Percentiles rank a stretch among this genome's conserved stretches.
Evolutionary conservation across 2,888 invertebrate species (phyloP).

Genomic region (Agriopis leucophaearia): DNA sequence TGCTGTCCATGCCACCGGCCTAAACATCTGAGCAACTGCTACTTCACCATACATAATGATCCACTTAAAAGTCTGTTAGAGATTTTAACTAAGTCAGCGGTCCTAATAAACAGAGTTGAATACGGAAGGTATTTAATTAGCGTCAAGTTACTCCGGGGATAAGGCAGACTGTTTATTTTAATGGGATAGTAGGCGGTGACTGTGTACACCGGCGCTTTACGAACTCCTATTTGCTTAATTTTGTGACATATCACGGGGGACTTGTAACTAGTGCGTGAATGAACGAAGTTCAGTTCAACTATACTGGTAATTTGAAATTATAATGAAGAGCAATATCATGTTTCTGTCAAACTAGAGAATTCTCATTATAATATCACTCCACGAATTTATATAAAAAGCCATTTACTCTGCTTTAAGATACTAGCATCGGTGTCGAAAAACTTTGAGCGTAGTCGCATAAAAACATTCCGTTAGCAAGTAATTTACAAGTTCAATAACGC

Average conservation of each 20-base stretch:
- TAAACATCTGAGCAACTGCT: slow-evolving; percentile 14
- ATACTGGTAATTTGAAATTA: slow-evolving; percentile 8
- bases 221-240: slow-evolving; percentile 30
- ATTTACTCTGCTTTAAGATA: neutral
- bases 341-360: neutral
- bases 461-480: slow-evolving; percentile 60
- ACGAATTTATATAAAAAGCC: neutral
- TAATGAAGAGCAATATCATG: slow-evolving; percentile 8
- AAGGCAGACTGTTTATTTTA: slow-evolving; percentile 26
- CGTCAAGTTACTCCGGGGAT: slow-evolving; percentile 21
- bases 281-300: slow-evolving; percentile 9
- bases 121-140: slow-evolving; percentile 34
- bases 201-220: slow-evolving; percentile 18
- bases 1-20: neutral
- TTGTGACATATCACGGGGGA: slow-evolving; percentile 21
- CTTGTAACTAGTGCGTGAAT: slow-evolving; percentile 11
- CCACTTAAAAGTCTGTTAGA: slow-evolving; percentile 27
- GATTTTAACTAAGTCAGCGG: slow-evolving; percentile 24
- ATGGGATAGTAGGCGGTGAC: slow-evolving; percentile 23
- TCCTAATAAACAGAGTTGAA: slow-evolving; percentile 30
- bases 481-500: slow-evolving; percentile 55
- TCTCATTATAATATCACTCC: neutral
- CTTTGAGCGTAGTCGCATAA: slow-evolving; percentile 44
- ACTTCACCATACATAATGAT: slow-evolving; percentile 25
- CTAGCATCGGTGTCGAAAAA: slow-evolving; percentile 46